Conservation (phyloP, 2,888 invertebrate species). For the Drosophila koepferae region DNA sequence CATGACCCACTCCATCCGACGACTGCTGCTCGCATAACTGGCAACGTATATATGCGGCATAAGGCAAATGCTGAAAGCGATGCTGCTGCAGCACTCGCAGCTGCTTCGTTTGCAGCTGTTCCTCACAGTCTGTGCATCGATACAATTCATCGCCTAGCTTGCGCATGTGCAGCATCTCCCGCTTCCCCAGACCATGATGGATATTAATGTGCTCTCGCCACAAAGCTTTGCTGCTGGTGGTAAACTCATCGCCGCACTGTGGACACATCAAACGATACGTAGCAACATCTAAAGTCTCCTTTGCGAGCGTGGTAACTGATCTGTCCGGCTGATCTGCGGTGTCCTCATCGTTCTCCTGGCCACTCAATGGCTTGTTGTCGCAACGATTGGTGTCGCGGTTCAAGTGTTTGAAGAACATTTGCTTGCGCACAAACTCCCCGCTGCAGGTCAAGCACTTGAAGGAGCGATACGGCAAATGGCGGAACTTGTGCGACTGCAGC, state of each 20-base stretch:
- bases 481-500: constrained; percentile 82
- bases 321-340: constrained; percentile 16
- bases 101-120: constrained; percentile 73
- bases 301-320: neutral
- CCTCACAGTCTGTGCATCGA: constrained; percentile 74
- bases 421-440: constrained; percentile 80
- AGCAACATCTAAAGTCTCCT: constrained; percentile 35
- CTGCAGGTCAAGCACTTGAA: constrained; percentile 78
- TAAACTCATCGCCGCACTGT: constrained; percentile 78
- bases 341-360: constrained; percentile 33
- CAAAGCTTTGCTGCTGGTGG: constrained; percentile 56
- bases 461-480: constrained; percentile 81
- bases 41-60: constrained; percentile 77
- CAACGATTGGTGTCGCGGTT: constrained; percentile 81
- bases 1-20: constrained; percentile 33
- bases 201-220: constrained; percentile 82
- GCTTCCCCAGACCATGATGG: constrained; percentile 68
- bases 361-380: constrained; percentile 47
- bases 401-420: constrained; percentile 83
- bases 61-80: constrained; percentile 78
- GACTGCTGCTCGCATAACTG: constrained; percentile 65
- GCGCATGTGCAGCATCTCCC: constrained; percentile 70
- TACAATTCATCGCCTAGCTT: constrained; percentile 66
- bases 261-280: constrained; percentile 71
- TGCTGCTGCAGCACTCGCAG: constrained; percentile 75